Conservation (phyloP, 2,888 invertebrate species). For the Dolichomitus sp. region DNA sequence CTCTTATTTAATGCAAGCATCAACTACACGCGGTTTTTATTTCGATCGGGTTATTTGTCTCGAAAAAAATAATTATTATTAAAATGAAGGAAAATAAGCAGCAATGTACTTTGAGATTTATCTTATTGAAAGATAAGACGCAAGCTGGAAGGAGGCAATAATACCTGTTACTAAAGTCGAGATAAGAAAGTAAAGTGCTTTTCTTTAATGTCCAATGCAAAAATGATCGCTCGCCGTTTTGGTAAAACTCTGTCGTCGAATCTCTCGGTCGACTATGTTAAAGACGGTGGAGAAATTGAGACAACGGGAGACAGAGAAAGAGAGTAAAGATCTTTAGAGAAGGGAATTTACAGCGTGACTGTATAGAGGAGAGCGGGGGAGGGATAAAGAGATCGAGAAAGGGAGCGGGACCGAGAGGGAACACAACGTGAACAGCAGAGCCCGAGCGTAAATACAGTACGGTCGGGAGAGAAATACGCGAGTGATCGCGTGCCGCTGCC, state of each 20-base stretch:
- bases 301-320: conserved; percentile 51
- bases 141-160: neutral
- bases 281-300: conserved; percentile 57
- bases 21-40: too few relatives aligned
- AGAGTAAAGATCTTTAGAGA: conserved; percentile 57
- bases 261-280: conserved; percentile 51
- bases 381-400: conserved; percentile 70
- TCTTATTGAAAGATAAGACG: neutral
- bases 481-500: conserved; percentile 61
- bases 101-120: neutral
- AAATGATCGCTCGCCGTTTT: conserved; percentile 10
- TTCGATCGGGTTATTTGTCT: too few relatives aligned
- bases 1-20: too few relatives aligned
- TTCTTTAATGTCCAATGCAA: neutral
- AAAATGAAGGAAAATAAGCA: neutral
- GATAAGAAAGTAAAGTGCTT: neutral
- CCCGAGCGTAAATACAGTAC: conserved; percentile 65
- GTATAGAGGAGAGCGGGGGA: conserved; percentile 65
- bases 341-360: conserved; percentile 65
- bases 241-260: conserved; percentile 35
- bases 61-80: neutral
- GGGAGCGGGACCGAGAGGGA: conserved; percentile 57
- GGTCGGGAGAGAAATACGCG: conserved; percentile 64
- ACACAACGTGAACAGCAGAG: conserved; percentile 50
- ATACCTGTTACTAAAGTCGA: neutral